Conservation (phyloP, 2,797 vertebrate genomes). For the Thamnophis elegans region DNA sequence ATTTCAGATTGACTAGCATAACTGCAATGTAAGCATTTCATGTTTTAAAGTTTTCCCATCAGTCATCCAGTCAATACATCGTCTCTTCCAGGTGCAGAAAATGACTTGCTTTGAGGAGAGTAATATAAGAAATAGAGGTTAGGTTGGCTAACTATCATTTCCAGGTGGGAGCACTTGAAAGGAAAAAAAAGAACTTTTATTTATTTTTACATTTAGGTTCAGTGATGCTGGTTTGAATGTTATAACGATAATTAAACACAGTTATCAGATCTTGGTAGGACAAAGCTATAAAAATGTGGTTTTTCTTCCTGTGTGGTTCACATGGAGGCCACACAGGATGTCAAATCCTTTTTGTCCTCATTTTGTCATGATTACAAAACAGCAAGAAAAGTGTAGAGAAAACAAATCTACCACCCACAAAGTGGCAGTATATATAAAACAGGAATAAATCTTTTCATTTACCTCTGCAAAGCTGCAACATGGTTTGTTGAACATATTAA, state of each 20-base stretch:
- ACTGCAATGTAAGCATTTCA: constrained; percentile 20
- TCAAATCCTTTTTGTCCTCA: neutral
- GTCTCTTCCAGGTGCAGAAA: neutral
- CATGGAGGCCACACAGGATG: constrained; percentile 6
- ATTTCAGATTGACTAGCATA: constrained; percentile 27
- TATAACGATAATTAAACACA: constrained; percentile 23
- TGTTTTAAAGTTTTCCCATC: constrained; percentile 26
- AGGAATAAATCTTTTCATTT: neutral
- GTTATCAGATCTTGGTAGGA: constrained; percentile 9
- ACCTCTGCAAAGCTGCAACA: neutral
- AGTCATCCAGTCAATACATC: constrained; percentile 20
- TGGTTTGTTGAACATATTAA: neutral
- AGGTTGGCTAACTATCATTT: neutral
- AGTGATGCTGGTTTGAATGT: constrained; percentile 18
- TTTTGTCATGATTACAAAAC: constrained; percentile 1
- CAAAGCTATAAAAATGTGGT: neutral
- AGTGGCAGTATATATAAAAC: neutral
- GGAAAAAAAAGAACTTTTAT: neutral
- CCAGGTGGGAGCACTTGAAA: constrained; percentile 19
- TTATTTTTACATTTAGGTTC: constrained; percentile 7
- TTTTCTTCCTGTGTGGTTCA: neutral
- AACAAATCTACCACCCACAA: neutral
- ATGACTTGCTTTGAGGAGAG: neutral
- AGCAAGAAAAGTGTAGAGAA: neutral
- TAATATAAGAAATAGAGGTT: neutral